Conservation (phyloP, 2,113 vertebrate species). For the Syngnathoides biaculeatus region DNA sequence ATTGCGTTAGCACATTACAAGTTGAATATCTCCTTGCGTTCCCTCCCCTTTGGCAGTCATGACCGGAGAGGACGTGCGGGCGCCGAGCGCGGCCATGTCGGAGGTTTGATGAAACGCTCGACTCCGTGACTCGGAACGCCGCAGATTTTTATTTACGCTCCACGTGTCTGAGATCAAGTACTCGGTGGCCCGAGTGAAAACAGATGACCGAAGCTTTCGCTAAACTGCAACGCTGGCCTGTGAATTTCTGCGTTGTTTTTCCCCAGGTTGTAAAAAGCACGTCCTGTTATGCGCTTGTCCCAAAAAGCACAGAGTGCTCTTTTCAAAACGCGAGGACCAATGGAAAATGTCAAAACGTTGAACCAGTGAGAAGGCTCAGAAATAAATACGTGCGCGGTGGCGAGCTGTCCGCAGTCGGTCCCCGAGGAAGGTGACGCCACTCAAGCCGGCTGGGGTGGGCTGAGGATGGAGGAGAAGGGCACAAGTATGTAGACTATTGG, state of each 20-base stretch:
- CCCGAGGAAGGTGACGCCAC: constrained; percentile 71
- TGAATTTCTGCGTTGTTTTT: constrained; percentile 9
- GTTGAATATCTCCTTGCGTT: not conserved
- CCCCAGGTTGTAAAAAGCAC: constrained; percentile 42
- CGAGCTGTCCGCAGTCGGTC: constrained; percentile 45
- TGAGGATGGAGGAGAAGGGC: constrained; percentile 43
- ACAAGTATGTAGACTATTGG: constrained; percentile 72
- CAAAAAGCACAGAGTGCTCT: constrained; percentile 58
- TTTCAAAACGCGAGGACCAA: constrained; percentile 50
- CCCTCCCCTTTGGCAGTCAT: not conserved
- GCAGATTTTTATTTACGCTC: constrained; percentile 11
- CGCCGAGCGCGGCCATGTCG: not conserved
- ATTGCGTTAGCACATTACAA: constrained; percentile 5
- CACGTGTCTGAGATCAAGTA: constrained; percentile 15
- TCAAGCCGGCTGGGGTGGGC: constrained; percentile 37
- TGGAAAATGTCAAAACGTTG: constrained; percentile 58
- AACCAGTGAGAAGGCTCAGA: constrained; percentile 38
- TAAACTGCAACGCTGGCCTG: constrained; percentile 27
- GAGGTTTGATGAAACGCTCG: not conserved
- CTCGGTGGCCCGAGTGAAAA: not conserved
- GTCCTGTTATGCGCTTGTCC: constrained; percentile 35
- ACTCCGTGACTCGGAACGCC: constrained; percentile 2
- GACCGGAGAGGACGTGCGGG: not conserved
- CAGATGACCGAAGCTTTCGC: constrained; percentile 7
- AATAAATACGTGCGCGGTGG: constrained; percentile 27